phyloP scores from a whole-genome alignment of 2,113 vertebrate species.

The Eurypyga helias region DNA sequence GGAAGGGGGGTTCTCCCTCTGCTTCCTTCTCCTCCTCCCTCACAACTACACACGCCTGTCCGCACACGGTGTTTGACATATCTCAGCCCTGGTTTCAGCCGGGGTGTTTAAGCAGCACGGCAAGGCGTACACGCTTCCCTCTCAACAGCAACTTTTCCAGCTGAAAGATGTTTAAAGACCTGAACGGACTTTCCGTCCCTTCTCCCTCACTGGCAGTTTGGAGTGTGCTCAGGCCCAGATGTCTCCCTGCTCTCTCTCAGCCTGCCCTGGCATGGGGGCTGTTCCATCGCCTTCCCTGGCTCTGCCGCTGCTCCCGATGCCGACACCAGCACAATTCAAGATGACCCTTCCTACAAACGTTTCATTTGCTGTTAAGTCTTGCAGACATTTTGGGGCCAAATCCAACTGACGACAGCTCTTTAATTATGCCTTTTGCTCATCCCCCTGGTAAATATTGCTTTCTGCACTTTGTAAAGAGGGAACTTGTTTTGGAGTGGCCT shows the following conservation, averaged over 20 bases:
- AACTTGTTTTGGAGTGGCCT: background rate
- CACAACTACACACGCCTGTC: accelerated
- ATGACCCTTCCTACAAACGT: background rate
- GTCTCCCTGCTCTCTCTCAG: background rate
- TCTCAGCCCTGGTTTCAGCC: accelerated
- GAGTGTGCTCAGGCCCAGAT: background rate
- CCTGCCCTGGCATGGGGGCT: background rate
- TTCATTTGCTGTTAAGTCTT: background rate
- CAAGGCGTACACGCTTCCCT: accelerated
- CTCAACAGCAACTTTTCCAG: background rate
- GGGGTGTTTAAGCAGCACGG: background rate
- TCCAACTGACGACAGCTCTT: background rate
- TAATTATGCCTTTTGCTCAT: background rate
- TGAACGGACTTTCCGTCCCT: background rate
- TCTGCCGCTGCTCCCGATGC: accelerated
- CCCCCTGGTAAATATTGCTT: background rate
- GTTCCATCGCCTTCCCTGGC: background rate
- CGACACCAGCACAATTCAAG: background rate
- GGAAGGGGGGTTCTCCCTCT: background rate
- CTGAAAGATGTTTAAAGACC: background rate
- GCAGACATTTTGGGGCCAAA: background rate
- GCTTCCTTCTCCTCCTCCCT: background rate
- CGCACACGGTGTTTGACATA: accelerated
- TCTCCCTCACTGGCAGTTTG: background rate
- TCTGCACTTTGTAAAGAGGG: background rate